Evolutionary conservation across 2,797 vertebrate species (phyloP).

Genomic region (Sphenopsis melanotis): DNA sequence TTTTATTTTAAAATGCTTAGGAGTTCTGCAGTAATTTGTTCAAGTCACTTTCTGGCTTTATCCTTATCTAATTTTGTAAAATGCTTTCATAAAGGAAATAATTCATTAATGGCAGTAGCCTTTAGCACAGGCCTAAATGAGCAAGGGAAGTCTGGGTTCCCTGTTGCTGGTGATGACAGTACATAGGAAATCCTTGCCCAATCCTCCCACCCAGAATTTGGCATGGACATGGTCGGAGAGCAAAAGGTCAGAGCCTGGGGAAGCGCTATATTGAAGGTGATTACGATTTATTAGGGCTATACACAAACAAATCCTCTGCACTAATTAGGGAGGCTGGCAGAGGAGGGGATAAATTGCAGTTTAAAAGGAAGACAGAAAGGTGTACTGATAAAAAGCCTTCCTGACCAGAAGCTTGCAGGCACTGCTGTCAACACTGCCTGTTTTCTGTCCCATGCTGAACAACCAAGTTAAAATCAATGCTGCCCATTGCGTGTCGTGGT

Average conservation of each 20-base stretch:
- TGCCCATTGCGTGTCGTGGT: background rate
- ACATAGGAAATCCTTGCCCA: constrained; percentile 45
- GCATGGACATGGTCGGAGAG: background rate
- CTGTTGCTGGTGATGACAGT: background rate
- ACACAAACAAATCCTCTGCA: constrained; percentile 8
- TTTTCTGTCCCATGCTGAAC: background rate
- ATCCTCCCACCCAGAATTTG: background rate
- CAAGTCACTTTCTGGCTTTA: background rate
- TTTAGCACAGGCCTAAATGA: background rate
- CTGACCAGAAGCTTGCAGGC: background rate
- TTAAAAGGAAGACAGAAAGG: constrained; percentile 14
- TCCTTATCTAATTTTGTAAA: background rate
- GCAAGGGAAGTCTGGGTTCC: background rate
- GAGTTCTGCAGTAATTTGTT: background rate
- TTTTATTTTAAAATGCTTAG: background rate
- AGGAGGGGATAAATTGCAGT: background rate
- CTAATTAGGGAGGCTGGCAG: constrained; percentile 24
- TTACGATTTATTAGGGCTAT: constrained; percentile 39
- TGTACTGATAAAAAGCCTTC: background rate
- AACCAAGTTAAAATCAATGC: background rate
- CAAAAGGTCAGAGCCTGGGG: background rate
- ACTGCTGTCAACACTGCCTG: background rate
- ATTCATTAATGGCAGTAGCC: background rate
- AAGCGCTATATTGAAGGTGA: background rate
- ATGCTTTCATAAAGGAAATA: constrained; percentile 29